A percentile compares a stretch with the other conserved stretches of the same genome.
phyloP scores from a whole-genome alignment of 2,888 invertebrate species.

The Apotomis turbidana region DNA sequence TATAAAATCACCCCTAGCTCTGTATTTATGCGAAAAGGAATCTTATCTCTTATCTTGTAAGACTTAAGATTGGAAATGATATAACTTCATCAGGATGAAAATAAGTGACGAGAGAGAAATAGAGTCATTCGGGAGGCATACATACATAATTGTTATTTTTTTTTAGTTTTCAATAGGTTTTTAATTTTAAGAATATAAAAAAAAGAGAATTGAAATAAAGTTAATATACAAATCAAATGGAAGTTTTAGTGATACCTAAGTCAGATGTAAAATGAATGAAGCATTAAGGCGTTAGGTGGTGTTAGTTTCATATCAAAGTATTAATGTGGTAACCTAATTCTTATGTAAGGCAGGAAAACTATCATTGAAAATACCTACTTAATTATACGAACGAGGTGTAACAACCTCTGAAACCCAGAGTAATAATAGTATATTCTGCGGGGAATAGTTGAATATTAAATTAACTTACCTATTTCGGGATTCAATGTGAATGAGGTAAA shows the following conservation, averaged over 20 bases:
- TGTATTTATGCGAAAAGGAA: slow-evolving; percentile 30
- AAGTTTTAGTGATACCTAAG: no score
- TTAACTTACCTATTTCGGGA: slow-evolving; percentile 9
- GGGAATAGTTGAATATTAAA: background rate
- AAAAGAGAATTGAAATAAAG: background rate
- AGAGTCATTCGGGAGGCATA: slow-evolving; percentile 6
- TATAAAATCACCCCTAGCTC: slow-evolving; percentile 45
- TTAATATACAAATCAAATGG: no score
- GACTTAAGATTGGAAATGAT: slow-evolving; percentile 1
- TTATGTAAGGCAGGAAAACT: background rate
- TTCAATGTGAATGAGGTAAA: background rate
- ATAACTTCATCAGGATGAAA: background rate
- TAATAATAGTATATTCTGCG: background rate
- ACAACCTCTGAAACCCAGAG: background rate
- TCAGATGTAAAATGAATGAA: no score
- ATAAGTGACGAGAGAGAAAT: slow-evolving; percentile 1
- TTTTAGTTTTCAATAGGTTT: slow-evolving; percentile 1
- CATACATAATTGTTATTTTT: background rate
- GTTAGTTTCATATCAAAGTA: no score
- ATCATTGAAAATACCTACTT: background rate
- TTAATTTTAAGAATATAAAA: background rate
- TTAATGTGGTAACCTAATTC: background rate
- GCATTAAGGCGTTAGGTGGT: no score
- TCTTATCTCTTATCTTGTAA: slow-evolving; percentile 18
- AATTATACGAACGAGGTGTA: slow-evolving; percentile 8